Conservation (phyloP, 1,140 invertebrate genomes). For the Drosophila obscura region DNA sequence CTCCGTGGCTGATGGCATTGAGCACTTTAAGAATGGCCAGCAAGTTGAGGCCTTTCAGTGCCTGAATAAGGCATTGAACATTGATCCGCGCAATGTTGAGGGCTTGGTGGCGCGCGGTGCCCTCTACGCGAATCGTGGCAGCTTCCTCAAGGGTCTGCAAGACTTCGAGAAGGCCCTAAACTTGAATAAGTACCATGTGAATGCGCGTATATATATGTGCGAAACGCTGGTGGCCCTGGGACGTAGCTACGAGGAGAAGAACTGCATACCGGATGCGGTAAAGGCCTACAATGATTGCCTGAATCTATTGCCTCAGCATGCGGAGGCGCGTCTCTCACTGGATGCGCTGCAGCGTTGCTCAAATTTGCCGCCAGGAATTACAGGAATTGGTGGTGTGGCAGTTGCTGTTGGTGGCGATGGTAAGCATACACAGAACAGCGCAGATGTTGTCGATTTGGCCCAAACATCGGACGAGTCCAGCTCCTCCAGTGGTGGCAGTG, state of each 20-base stretch:
- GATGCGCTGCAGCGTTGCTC: conserved; percentile 84
- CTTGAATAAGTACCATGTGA: conserved; percentile 94
- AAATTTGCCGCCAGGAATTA: conserved; percentile 4
- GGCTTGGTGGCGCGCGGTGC: conserved; percentile 96
- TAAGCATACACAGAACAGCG: conserved; percentile 12
- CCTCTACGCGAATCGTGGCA: conserved; percentile 96
- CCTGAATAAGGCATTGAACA: conserved; percentile 95
- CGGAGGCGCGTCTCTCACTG: conserved; percentile 92
- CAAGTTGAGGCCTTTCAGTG: conserved; percentile 97
- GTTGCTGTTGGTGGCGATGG: not conserved
- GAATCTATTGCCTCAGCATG: conserved; percentile 91
- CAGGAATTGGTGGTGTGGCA: not conserved
- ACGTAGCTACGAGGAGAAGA: conserved; percentile 92
- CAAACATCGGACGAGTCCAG: conserved; percentile 59
- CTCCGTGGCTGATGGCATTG: conserved; percentile 95
- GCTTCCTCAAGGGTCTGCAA: conserved; percentile 95
- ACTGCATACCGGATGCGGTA: conserved; percentile 92
- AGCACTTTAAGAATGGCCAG: conserved; percentile 95
- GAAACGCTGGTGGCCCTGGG: conserved; percentile 95
- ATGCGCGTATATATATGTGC: conserved; percentile 96
- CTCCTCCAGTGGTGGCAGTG: conserved; percentile 58
- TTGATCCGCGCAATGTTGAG: conserved; percentile 96
- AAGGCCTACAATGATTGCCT: conserved; percentile 93
- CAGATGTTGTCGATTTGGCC: conserved; percentile 30
- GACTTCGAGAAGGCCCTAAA: conserved; percentile 96